A percentile compares a stretch with the other conserved stretches of the same genome.
Evolutionary conservation across 2,797 vertebrate species (phyloP).

Genomic region (Philypnodon macrostomus): DNA sequence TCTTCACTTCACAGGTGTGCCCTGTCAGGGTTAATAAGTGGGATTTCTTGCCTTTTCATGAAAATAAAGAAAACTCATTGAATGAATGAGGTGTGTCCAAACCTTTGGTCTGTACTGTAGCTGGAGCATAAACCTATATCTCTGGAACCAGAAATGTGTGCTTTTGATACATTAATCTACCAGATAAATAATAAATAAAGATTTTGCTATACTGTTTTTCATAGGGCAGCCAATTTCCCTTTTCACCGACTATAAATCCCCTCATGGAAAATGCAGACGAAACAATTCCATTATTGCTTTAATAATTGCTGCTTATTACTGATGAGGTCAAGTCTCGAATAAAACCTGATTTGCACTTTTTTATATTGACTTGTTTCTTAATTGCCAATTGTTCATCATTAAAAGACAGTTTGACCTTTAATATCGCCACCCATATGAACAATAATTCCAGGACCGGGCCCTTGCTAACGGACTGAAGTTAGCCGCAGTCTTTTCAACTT

Average conservation of each 20-base stretch:
- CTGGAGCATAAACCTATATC: too few species aligned
- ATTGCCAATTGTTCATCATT: slow-evolving; percentile 14
- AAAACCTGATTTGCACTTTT: slow-evolving; percentile 12
- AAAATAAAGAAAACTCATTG: too few species aligned
- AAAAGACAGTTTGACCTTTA: slow-evolving; percentile 10
- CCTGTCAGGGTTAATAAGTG: too few species aligned
- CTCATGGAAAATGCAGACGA: not conserved
- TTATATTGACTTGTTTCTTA: slow-evolving; percentile 6
- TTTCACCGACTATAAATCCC: slow-evolving; percentile 1
- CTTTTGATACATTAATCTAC: too few species aligned
- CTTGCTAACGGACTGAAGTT: not conserved
- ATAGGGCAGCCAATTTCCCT: slow-evolving; percentile 1
- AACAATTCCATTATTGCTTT: slow-evolving; percentile 6
- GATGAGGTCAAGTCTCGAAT: slow-evolving; percentile 12
- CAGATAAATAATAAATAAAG: too few species aligned
- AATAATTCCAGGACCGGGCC: not conserved
- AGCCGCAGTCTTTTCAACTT: not conserved
- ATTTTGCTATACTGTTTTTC: not conserved
- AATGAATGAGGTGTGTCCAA: too few species aligned
- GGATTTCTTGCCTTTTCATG: too few species aligned
- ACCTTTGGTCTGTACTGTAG: too few species aligned
- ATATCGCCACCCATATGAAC: not conserved
- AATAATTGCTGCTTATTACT: slow-evolving; percentile 5
- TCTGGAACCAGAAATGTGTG: too few species aligned
- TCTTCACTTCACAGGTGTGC: too few species aligned